Conservation (phyloP, 2,888 invertebrate genomes). For the Melanostoma mellinum region DNA sequence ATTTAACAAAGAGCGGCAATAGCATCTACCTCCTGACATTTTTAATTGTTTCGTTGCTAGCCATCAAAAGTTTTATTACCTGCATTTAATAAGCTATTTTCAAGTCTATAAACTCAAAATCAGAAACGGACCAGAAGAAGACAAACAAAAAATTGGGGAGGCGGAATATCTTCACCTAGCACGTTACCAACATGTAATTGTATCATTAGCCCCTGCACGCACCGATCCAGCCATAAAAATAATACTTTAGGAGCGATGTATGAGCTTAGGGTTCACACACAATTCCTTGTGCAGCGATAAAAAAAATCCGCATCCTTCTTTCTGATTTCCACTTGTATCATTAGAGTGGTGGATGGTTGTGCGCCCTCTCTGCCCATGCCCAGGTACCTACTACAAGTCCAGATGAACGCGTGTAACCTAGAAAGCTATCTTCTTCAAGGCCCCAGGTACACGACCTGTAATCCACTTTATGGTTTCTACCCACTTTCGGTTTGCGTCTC, state of each 20-base stretch:
- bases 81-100: background rate
- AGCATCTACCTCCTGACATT: too few relatives aligned
- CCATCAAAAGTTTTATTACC: too few relatives aligned
- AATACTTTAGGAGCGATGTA: conserved; percentile 47
- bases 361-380: conserved; percentile 4
- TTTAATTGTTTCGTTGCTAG: too few relatives aligned
- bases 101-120: conserved; percentile 26
- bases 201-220: conserved; percentile 34
- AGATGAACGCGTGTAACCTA: conserved; percentile 44
- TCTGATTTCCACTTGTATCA: background rate
- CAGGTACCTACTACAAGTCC: conserved; percentile 27
- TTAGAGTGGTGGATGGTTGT: too few relatives aligned
- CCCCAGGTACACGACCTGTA: conserved; percentile 69
- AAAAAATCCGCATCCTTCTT: conserved; percentile 29
- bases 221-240: conserved; percentile 44
- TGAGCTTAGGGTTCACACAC: conserved; percentile 19
- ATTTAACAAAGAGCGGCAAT: too few relatives aligned
- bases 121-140: conserved; percentile 17
- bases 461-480: conserved; percentile 68
- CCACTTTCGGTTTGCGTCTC: conserved; percentile 57
- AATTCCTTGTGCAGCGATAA: conserved; percentile 46
- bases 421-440: conserved; percentile 50
- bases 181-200: conserved; percentile 54
- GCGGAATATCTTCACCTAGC: conserved; percentile 39
- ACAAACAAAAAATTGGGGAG: conserved; percentile 10